Conservation (phyloP, 1,140 invertebrate species). For the Drosophila teissieri region DNA sequence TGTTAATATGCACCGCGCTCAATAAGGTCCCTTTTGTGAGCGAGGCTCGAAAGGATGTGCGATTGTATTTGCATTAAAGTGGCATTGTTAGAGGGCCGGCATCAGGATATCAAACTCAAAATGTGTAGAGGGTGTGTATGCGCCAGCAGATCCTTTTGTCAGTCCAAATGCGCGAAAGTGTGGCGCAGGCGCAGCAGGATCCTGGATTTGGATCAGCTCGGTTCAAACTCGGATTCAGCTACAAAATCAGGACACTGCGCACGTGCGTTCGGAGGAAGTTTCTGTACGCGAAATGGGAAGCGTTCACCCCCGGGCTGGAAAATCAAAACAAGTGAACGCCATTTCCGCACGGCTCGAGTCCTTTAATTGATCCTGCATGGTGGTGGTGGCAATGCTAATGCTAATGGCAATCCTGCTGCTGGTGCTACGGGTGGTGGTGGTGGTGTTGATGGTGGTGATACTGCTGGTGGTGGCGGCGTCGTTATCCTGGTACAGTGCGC, state of each 20-base stretch:
- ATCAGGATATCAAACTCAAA: constrained; percentile 62
- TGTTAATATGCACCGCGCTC: constrained; percentile 67
- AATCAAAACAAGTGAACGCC: constrained; percentile 80
- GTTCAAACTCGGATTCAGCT: constrained; percentile 1
- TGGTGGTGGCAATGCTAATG: constrained; percentile 42
- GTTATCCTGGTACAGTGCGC: constrained; percentile 71
- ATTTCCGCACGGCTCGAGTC: constrained; percentile 66
- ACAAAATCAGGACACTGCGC: constrained; percentile 33
- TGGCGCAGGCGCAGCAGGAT: constrained; percentile 66
- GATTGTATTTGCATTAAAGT: constrained; percentile 81
- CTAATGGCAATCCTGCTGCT: constrained; percentile 23
- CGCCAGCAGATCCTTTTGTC: constrained; percentile 63
- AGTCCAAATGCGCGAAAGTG: constrained; percentile 72
- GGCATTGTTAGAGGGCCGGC: constrained; percentile 74
- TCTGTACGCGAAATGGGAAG: constrained; percentile 37
- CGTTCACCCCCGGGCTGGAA: constrained; percentile 44
- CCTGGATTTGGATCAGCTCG: constrained; percentile 1
- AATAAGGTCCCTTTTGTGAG: constrained; percentile 59
- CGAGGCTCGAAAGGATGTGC: constrained; percentile 61
- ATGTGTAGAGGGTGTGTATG: constrained; percentile 70
- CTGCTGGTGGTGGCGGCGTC: constrained; percentile 27
- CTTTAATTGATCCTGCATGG: constrained; percentile 67
- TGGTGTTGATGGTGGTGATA: constrained; percentile 14
- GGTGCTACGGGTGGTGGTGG: constrained; percentile 19
- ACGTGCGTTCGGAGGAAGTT: constrained; percentile 58